A percentile compares a stretch with the other conserved stretches of the same genome.
Conservation (phyloP, 2,888 invertebrate genomes). For the Tortrix viridana region DNA sequence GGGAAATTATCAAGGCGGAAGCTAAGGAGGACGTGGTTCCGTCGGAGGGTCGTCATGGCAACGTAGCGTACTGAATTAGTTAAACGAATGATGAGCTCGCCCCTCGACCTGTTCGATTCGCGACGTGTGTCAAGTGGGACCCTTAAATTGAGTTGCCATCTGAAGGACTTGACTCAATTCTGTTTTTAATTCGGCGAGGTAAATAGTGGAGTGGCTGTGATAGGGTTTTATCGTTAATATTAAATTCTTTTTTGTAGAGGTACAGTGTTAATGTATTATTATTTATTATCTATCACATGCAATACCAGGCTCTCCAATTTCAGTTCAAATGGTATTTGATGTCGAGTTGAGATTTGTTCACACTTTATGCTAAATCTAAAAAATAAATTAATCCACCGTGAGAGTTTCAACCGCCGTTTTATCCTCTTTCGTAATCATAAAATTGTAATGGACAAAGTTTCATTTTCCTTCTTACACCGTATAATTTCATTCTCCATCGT, state of each 20-base stretch:
- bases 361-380: conserved; percentile 4
- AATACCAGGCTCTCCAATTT: too few relatives aligned
- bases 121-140: conserved; percentile 37
- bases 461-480: conserved; percentile 49
- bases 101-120: conserved; percentile 49
- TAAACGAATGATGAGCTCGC: conserved; percentile 72
- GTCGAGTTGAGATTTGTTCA: neutral
- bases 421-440: too few relatives aligned
- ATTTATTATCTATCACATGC: too few relatives aligned
- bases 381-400: neutral
- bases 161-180: conserved; percentile 22
- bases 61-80: conserved; percentile 71
- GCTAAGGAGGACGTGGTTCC: conserved; percentile 54
- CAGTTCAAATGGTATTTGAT: neutral
- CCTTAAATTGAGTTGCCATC: conserved; percentile 33
- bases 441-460: conserved; percentile 37
- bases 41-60: conserved; percentile 65
- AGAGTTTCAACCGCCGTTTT: neutral
- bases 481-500: neutral
- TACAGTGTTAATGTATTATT: too few relatives aligned
- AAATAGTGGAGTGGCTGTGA: conserved; percentile 4
- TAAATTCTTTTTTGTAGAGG: too few relatives aligned
- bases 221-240: neutral
- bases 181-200: conserved; percentile 18
- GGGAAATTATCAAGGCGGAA: conserved; percentile 69